Evolutionary conservation across 2,797 vertebrate genomes (phyloP).

Genomic region (Euthynnus affinis): DNA sequence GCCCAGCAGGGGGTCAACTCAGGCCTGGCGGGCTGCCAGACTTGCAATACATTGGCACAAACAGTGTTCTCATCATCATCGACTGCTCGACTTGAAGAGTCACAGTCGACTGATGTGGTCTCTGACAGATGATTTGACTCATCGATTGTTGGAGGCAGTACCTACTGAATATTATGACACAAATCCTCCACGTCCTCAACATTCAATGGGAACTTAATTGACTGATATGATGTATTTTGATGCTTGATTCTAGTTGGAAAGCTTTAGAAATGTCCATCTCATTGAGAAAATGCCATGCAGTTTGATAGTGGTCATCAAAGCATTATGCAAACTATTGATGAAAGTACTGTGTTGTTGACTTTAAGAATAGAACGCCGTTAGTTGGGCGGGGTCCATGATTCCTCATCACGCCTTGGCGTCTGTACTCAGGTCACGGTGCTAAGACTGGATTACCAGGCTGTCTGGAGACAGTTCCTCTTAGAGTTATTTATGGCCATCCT

Average conservation of each 20-base stretch:
- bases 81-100: too few species aligned
- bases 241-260: slow-evolving; percentile 3
- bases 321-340: not conserved
- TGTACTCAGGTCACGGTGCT: slow-evolving; percentile 62
- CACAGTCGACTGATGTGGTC: too few species aligned
- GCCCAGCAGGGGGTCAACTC: too few species aligned
- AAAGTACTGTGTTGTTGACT: slow-evolving; percentile 6
- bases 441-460: slow-evolving; percentile 76
- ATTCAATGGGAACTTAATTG: not conserved
- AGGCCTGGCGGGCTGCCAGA: too few species aligned
- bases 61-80: too few species aligned
- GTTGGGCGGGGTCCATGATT: slow-evolving; percentile 40
- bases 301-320: slow-evolving; percentile 9
- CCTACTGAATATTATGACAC: not conserved
- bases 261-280: not conserved
- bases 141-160: too few species aligned
- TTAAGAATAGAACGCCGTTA: slow-evolving; percentile 36
- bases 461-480: slow-evolving; percentile 53
- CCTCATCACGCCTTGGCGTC: slow-evolving; percentile 43
- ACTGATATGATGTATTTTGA: slow-evolving; percentile 3
- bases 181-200: not conserved
- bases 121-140: too few species aligned
- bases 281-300: not conserved
- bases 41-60: too few species aligned
- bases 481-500: slow-evolving; percentile 66